Base-by-base conservation (phyloP, 1,140 invertebrate species). In the Saxidomus purpurata region DNA sequence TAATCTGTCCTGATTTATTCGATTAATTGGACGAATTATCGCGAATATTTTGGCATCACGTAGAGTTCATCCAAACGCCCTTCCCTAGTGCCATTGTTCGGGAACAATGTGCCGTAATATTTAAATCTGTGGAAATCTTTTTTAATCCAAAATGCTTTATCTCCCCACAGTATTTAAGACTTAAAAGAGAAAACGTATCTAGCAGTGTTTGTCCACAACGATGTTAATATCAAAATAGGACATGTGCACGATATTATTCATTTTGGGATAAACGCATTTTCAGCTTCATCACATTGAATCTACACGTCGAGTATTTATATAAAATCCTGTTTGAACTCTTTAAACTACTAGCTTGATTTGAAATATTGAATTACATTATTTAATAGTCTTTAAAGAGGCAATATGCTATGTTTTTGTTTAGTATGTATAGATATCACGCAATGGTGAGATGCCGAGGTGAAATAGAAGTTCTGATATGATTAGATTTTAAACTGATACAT, bases 71-170 rank as follows among this genome's bases (percentile, higher is more conserved):
- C 43, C 59, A 34, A 49, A 34, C 67, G 67, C 82, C 47, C 22
- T 61, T 85, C 67, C 47, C 25, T 34, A 19, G 47, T 19, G 34
- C 40, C 22, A 38, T 74, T 85, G 82, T 85, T 34, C 34, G 25
- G 38, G 40, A 55, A 71, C 67, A 74, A 74, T 71, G 55, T n/a
- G 34, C 34, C 52, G 31, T 25, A 40, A 67, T 47, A 43, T 85
- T 40, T 67, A 34, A 85, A 69, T 69, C 82, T 40, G 40, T 36
- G 2, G n/a, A 71, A 71, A 85, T 85, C 82, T 40, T n/a, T 61
- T 74, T 38, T 71, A 85, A 71, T 85, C 82, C 61, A 34, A 17
- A 85, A 49, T 52, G 59, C 80, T 59, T 82, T 82, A 82, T 82
- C 59, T 67, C 40, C n/a, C 59, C 52, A 28, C 6, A 25, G 59